Conservation (phyloP, 2,888 invertebrate species). For the Rotaria socialis region DNA sequence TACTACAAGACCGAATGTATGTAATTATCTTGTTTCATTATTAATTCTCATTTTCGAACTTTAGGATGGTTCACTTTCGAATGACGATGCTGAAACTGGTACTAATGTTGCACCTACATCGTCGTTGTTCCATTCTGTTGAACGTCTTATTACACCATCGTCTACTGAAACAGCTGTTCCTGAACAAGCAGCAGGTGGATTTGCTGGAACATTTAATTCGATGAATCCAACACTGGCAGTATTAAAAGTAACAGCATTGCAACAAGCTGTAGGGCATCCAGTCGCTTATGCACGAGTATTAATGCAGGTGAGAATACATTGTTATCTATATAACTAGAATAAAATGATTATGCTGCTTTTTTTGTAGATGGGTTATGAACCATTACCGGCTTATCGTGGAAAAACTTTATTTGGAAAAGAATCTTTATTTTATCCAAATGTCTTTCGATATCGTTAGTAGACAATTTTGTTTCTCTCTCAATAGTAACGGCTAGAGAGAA, state of each 20-base stretch:
- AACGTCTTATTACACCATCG: not conserved
- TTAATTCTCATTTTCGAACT: not conserved
- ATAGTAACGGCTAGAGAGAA: no score
- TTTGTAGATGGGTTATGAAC: constrained; percentile 44
- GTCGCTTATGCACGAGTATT: constrained; percentile 2
- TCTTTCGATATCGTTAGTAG: constrained; percentile 38
- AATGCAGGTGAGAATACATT: not conserved
- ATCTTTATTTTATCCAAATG: constrained; percentile 44
- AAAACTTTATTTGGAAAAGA: constrained; percentile 44
- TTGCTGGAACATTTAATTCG: not conserved
- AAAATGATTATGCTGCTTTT: not conserved
- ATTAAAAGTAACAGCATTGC: constrained; percentile 12
- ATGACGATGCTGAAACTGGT: not conserved
- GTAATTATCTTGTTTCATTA: not conserved
- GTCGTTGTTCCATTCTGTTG: not conserved
- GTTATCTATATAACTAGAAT: no score
- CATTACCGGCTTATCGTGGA: constrained; percentile 42
- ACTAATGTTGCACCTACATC: not conserved
- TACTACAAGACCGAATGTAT: not conserved
- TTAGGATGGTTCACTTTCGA: not conserved
- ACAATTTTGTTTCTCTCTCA: no score
- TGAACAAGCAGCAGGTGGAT: not conserved
- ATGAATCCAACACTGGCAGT: not conserved
- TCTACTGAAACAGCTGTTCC: not conserved
- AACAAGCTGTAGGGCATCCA: constrained; percentile 24